Evolutionary conservation across 2,113 vertebrate genomes (phyloP).

Genomic region (Trogon surrucura): DNA sequence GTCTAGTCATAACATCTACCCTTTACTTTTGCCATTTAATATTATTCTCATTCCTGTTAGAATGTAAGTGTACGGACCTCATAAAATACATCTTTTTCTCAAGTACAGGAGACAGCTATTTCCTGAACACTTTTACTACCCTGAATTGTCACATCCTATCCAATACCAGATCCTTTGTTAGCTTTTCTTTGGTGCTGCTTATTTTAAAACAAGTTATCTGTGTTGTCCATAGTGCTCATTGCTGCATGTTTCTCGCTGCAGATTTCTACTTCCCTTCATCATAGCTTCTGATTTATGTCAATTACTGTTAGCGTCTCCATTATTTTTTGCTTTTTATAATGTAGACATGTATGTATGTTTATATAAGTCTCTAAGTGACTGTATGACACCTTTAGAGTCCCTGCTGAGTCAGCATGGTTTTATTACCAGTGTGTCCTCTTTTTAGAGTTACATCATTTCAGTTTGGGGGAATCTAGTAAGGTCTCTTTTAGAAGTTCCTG

Average conservation of each 20-base stretch:
- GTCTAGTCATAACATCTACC: not conserved
- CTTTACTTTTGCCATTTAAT: not conserved
- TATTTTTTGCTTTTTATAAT: not conserved
- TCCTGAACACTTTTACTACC: not conserved
- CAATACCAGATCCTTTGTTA: rapidly evolving
- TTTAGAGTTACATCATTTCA: not conserved
- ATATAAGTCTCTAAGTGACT: not conserved
- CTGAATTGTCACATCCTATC: not conserved
- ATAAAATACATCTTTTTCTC: not conserved
- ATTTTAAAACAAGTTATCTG: not conserved
- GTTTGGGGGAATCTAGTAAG: not conserved
- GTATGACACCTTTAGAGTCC: not conserved
- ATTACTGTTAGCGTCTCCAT: not conserved
- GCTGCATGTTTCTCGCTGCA: not conserved
- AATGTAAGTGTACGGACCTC: not conserved
- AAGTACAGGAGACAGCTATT: not conserved
- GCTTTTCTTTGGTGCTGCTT: not conserved
- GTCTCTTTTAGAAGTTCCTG: not conserved
- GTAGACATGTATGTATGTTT: not conserved
- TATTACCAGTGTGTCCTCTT: not conserved
- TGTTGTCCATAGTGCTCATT: not conserved
- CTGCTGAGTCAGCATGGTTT: not conserved
- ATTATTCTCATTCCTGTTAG: not conserved
- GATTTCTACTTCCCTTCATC: not conserved
- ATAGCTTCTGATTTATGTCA: not conserved